Base-by-base conservation (phyloP, 2,797 vertebrate species). In the Spea hammondii region DNA sequence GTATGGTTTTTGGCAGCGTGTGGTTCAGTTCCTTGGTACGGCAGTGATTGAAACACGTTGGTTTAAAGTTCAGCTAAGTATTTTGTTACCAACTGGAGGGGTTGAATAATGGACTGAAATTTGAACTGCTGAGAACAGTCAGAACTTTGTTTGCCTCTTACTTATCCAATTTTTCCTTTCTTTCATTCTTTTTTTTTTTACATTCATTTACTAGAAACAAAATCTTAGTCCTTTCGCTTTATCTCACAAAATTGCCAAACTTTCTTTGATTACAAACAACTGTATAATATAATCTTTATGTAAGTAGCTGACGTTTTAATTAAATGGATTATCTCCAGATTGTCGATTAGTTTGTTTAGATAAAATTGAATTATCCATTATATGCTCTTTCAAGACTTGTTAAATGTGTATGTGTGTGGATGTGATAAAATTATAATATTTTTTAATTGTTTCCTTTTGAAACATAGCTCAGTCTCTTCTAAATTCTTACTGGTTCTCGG, bases 21-120 rank as follows among this genome's bases (percentile, higher is more conserved):
- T 12, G 47, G 9, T 50, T 44, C 49, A 72, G 62, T 10, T 6
- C 47, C 72, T 44, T 12, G 66, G 67, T 55, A 51, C 59, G 57
- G 47, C 73, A 5, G 51, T 80, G 79, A 80, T 80, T 80, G 73
- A 80, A 76, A 72, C 7, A 60, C 49, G 73, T 67, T 47, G 68
- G 78, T 72, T 64, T 76, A 80, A 76, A 76, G 79, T 76, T 76
- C 79, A 76, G 53, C 74, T 57, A 60, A 32, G 79, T 60, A 71
- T 80, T 72, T 67, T 66, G 73, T 80, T 72, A 80, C 73, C 74
- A 72, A 69, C 79, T 72, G 79, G n/a, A 76, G 47, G 69, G 50
- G 10, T 68, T 76, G 62, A 80, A 80, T 80, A 76, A 80, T 80
- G 74, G 79, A 80, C 76, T 80, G 73, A 76, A 76, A 80, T 80